Percentiles rank a stretch among this genome's conserved stretches.
Evolutionary conservation across 2,888 invertebrate genomes (phyloP).

Genomic region (Leucophenga maculata): DNA sequence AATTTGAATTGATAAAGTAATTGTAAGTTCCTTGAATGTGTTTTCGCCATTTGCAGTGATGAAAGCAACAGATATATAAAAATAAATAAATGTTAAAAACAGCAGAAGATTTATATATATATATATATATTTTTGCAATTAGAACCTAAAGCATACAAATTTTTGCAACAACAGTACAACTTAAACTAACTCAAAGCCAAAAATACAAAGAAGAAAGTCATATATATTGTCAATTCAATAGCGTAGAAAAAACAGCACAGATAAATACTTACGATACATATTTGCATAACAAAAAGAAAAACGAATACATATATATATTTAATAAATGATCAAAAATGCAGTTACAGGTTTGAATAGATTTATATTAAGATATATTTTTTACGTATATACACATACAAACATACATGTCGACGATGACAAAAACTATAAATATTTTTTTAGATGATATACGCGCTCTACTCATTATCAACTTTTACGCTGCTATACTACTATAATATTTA

Average conservation of each 20-base stretch:
- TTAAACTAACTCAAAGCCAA: neutral
- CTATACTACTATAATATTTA: neutral
- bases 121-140: neutral
- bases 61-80: neutral
- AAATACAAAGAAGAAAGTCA: no score
- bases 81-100: neutral
- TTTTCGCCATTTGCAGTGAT: neutral
- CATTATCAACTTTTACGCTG: no score
- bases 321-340: neutral
- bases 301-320: neutral
- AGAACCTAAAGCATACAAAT: neutral
- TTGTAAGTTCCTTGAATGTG: slow-evolving; percentile 10
- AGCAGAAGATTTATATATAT: neutral
- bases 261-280: no score
- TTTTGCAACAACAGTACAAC: slow-evolving; percentile 20
- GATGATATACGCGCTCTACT: neutral
- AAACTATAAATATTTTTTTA: neutral
- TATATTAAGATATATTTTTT: no score
- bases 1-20: slow-evolving; percentile 7
- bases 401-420: neutral
- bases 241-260: no score
- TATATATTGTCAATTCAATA: no score
- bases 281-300: no score
- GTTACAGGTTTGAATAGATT: no score
- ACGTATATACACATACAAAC: neutral